These are phyloP conservation scores for Phyllopteryx taeniolatus DNA, from an alignment of 2,113 vertebrate genomes.

Conservation along the genomic window DNA sequence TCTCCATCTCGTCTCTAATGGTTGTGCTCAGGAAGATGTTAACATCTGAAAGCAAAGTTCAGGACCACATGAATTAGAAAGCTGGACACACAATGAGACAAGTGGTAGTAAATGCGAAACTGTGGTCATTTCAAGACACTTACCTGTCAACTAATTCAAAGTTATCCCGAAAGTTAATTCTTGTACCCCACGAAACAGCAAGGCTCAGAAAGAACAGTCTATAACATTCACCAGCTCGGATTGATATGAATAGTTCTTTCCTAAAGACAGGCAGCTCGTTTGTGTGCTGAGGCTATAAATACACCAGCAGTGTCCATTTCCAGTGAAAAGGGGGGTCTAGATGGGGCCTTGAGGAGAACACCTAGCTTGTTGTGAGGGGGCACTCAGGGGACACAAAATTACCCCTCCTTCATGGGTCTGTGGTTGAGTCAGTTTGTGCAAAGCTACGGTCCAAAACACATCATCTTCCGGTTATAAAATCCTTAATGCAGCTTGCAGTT, in stretches of 20 bases:
- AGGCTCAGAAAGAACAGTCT: slow-evolving; percentile 14
- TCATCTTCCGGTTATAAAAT: slow-evolving; percentile 19
- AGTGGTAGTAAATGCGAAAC: neutral
- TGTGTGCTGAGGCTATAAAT: slow-evolving; percentile 72
- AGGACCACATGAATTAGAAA: neutral
- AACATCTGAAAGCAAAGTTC: slow-evolving; percentile 37
- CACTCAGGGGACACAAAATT: slow-evolving; percentile 23
- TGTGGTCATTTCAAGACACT: neutral
- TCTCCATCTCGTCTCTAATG: slow-evolving; percentile 63
- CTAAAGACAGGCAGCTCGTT: slow-evolving; percentile 57
- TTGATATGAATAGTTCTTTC: slow-evolving; percentile 17
- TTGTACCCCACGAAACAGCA: slow-evolving; percentile 51
- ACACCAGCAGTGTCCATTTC: slow-evolving; percentile 74
- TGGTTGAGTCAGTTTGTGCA: slow-evolving; percentile 31
- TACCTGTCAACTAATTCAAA: neutral
- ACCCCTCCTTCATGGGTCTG: slow-evolving; percentile 33
- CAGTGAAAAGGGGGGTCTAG: slow-evolving; percentile 30
- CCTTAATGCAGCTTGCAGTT: slow-evolving; percentile 5
- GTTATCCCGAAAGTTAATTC: neutral
- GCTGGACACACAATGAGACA: neutral
- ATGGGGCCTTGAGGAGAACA: slow-evolving; percentile 33
- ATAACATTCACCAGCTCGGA: slow-evolving; percentile 35
- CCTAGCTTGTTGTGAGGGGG: slow-evolving; percentile 43
- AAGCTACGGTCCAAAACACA: slow-evolving; percentile 31
- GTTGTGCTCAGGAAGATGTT: slow-evolving; percentile 36